phyloP scores from a whole-genome alignment of 37 sponge, comb jelly and placozoan species.

The Dysidea cf. avara region DNA sequence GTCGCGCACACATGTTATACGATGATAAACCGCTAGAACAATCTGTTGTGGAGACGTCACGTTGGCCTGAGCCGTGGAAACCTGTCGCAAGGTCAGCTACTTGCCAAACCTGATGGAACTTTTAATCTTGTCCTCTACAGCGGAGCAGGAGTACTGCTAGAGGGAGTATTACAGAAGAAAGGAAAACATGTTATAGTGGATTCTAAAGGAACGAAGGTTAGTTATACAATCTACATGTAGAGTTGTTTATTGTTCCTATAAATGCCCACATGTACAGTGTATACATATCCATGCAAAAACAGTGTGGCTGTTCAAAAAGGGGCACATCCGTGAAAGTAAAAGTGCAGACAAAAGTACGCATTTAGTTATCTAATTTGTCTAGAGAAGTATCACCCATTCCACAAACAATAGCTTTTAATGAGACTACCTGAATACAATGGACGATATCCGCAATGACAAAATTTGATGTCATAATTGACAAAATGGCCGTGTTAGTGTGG shows the following conservation, averaged over 20 bases:
- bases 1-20: constrained; percentile 82
- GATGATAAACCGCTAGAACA: constrained; percentile 67
- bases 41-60: constrained; percentile 37
- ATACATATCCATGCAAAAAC: neutral
- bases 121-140: constrained; percentile 27
- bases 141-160: constrained; percentile 67
- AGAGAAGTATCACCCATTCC: too few relatives aligned
- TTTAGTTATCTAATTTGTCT: too few relatives aligned
- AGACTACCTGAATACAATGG: too few relatives aligned
- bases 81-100: too few relatives aligned
- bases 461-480: too few relatives aligned
- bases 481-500: too few relatives aligned
- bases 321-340: too few relatives aligned
- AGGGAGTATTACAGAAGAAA: constrained; percentile 65
- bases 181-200: constrained; percentile 47
- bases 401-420: too few relatives aligned
- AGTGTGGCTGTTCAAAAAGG: too few relatives aligned
- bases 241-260: neutral
- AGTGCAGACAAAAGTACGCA: too few relatives aligned
- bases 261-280: neutral
- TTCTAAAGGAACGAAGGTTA: constrained; percentile 48
- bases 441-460: too few relatives aligned
- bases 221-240: neutral
- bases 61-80: constrained; percentile 58
- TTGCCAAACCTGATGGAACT: too few relatives aligned